Conservation (phyloP, 2,113 vertebrate species). For the Gila orcuttii region DNA sequence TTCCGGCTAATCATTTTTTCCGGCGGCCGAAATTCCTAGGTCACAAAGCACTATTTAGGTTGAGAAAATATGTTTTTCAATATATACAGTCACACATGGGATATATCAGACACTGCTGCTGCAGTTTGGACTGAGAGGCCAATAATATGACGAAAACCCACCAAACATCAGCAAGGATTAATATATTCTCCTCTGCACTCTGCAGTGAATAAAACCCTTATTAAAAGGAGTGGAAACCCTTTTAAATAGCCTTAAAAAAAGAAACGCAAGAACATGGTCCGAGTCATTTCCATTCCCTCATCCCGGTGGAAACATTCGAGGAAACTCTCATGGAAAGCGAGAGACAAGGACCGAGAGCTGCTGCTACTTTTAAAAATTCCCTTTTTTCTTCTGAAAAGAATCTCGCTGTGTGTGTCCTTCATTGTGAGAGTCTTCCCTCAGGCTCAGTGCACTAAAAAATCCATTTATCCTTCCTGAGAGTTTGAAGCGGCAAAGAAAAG, state of each 20-base stretch:
- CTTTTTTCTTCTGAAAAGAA: slow-evolving; percentile 62
- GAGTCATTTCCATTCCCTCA: slow-evolving; percentile 77
- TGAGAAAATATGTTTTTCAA: not conserved
- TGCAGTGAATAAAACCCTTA: not conserved
- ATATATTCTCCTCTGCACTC: not conserved
- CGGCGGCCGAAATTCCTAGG: too few relatives aligned
- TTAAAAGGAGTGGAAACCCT: not conserved
- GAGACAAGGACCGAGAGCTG: slow-evolving; percentile 36
- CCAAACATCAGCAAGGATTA: slow-evolving; percentile 11
- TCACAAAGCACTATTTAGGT: not conserved
- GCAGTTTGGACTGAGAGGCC: not conserved
- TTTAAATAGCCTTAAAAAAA: slow-evolving; percentile 12
- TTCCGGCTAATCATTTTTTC: too few relatives aligned
- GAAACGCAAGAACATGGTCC: slow-evolving; percentile 61
- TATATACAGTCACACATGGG: not conserved
- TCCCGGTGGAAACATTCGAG: slow-evolving; percentile 69
- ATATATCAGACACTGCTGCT: not conserved
- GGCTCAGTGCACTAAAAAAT: slow-evolving; percentile 69
- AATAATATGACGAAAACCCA: slow-evolving; percentile 9
- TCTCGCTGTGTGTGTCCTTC: slow-evolving; percentile 70
- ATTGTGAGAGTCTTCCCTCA: slow-evolving; percentile 67
- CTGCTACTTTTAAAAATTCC: slow-evolving; percentile 64
- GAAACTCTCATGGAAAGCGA: slow-evolving; percentile 64
- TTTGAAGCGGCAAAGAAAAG: slow-evolving; percentile 66
- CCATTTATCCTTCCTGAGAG: slow-evolving; percentile 72